Evolutionary conservation across 2,888 invertebrate genomes (phyloP), one percentile per base, ranked within the genome.

Genomic region (Drosophila meridiana): DNA sequence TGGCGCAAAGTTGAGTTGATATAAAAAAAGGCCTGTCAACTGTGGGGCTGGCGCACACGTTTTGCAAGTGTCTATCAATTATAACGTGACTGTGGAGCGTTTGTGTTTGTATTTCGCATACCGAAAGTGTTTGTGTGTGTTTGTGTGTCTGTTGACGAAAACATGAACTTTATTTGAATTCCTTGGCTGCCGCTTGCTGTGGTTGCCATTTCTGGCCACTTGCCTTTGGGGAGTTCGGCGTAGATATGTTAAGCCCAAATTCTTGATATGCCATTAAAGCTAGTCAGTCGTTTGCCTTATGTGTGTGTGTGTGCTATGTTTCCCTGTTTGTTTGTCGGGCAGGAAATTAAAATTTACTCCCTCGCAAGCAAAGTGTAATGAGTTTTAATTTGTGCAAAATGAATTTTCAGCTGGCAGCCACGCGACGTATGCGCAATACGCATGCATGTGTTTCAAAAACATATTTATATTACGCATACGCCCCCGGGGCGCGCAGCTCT

Each of bases 151-250:
- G n/a, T 70, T 77, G 87, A 87, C 87, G 78, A 82, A 65, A 72
- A 74, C 85, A 87, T 89, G 89, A 89, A 86, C 82, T 86, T 86
- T 89, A 86, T 86, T 86, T 86, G 90, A 86, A 86, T 86, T 86
- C 85, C 88, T 89, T 69, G 68, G 72, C 73, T 78, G 80, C 72
- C 74, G 76, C 70, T 77, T 59, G 73, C 82, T 89, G 85, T 78
- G 88, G 85, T 84, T 85, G 68, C 61, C 71, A 58, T 57, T 56
- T 80, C 69, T 69, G 55, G 60, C 55, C 55, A 71, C 70, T 67
- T 73, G 56, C 50, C 60, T 47, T 52, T 48, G 13, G 9, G 26
- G 28, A 40, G 38, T 55, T 20, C 34, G 38, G 20, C 4, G 14
- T 14, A 69, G 63, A 76, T 70, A 62, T 66, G 58, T 47, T 38